Evolutionary conservation across 92 coral and sea anemone genomes (phyloP).

Genomic region (Hydrozoanthus gracilis): DNA sequence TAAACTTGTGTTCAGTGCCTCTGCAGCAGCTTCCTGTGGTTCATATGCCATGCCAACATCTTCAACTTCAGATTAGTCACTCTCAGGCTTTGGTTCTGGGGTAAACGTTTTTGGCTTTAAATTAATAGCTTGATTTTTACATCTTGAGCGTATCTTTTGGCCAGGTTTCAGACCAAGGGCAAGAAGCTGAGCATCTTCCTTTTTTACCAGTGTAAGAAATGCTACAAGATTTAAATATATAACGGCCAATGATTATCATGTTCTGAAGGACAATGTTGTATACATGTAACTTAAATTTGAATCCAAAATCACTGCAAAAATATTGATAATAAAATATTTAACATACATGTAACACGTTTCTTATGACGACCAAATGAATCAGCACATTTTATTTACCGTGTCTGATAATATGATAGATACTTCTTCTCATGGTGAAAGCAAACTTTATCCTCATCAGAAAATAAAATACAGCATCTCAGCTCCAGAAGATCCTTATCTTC

Average conservation of each 20-base stretch:
- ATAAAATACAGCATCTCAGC: conserved; percentile 35
- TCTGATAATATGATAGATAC: conserved; percentile 40
- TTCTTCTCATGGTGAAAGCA: conserved; percentile 43
- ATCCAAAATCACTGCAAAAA: conserved; percentile 32
- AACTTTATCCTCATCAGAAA: conserved; percentile 36
- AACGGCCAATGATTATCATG: conserved; percentile 29
- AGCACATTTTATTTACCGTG: conserved; percentile 34
- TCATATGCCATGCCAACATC: conserved; percentile 35
- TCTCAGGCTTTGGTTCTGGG: conserved; percentile 29
- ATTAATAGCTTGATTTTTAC: conserved; percentile 28
- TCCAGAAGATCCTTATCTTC: conserved; percentile 33
- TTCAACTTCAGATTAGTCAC: conserved; percentile 24
- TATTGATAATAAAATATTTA: background rate
- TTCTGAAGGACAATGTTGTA: conserved; percentile 10
- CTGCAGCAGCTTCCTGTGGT: conserved; percentile 36
- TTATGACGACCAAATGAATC: conserved; percentile 43
- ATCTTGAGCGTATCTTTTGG: conserved; percentile 19
- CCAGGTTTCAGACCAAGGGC: conserved; percentile 40
- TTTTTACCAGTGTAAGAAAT: conserved; percentile 35
- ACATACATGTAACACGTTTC: conserved; percentile 29
- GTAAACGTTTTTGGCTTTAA: conserved; percentile 13
- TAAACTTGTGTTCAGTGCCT: conserved; percentile 33
- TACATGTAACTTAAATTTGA: background rate
- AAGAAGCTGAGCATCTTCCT: conserved; percentile 24
- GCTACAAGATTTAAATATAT: conserved; percentile 12